phyloP scores from a whole-genome alignment of 2,797 vertebrate species.

The Hyperoplus immaculatus region DNA sequence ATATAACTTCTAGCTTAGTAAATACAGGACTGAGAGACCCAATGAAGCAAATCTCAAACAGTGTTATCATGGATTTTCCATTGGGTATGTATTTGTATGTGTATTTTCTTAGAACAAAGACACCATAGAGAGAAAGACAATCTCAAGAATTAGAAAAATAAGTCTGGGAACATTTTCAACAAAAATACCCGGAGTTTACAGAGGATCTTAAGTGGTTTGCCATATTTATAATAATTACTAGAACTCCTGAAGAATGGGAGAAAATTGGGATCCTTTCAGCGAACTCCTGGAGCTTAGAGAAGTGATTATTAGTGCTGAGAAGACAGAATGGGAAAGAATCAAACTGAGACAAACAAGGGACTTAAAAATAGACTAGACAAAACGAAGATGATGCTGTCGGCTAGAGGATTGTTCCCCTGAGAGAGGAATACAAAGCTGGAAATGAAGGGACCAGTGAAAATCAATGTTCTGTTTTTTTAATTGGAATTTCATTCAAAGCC shows the following conservation, averaged over 20 bases:
- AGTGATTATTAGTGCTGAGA: constrained; percentile 4
- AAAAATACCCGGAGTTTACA: neutral
- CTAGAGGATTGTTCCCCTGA: constrained; percentile 3
- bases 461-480: constrained; percentile 56
- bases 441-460: constrained; percentile 13
- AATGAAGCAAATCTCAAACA: constrained; percentile 12
- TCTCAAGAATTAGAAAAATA: neutral
- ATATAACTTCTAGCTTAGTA: constrained; percentile 26
- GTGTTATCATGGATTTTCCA: constrained; percentile 4
- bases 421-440: neutral
- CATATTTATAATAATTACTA: constrained; percentile 6
- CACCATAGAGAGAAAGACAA: neutral
- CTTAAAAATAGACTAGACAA: neutral
- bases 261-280: neutral
- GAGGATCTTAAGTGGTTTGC: neutral
- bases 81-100: neutral
- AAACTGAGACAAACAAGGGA: constrained; percentile 3
- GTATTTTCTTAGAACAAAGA: neutral
- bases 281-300: neutral
- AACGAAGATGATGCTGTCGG: neutral
- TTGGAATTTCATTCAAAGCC: constrained; percentile 50
- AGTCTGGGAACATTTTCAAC: neutral
- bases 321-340: neutral
- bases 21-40: constrained; percentile 1
- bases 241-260: neutral